phyloP scores from a whole-genome alignment of 2,888 invertebrate species.

The Acleris cristana region DNA sequence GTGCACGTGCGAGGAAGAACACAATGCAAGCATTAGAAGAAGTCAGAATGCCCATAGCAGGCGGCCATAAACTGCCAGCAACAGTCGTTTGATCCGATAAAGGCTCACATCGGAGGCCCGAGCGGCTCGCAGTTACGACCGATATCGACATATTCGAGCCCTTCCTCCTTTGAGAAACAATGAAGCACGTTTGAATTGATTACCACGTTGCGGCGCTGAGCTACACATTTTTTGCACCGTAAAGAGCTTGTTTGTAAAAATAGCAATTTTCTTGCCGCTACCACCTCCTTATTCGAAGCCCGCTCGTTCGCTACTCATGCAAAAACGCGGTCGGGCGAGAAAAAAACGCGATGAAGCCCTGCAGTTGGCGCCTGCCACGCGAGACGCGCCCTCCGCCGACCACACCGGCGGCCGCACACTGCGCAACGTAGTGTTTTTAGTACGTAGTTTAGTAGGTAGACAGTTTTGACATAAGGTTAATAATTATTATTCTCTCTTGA shows the following conservation, averaged over 20 bases:
- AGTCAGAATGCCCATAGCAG: constrained; percentile 61
- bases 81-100: constrained; percentile 68
- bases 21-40: constrained; percentile 60
- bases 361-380: constrained; percentile 60
- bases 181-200: constrained; percentile 69
- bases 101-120: constrained; percentile 56
- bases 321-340: constrained; percentile 56
- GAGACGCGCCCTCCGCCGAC: constrained; percentile 53
- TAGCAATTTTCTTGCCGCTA: constrained; percentile 68
- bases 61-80: constrained; percentile 62
- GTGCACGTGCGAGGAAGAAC: constrained; percentile 47
- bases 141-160: constrained; percentile 62
- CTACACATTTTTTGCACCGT: constrained; percentile 62
- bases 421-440: constrained; percentile 45
- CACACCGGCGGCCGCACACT: constrained; percentile 47
- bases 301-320: constrained; percentile 59
- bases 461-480: constrained; percentile 14
- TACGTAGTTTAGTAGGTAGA: constrained; percentile 19
- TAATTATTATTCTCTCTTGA: not conserved
- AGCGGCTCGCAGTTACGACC: constrained; percentile 53
- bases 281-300: constrained; percentile 61
- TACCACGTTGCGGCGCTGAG: constrained; percentile 60
- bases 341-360: constrained; percentile 55
- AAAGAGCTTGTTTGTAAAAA: constrained; percentile 71
- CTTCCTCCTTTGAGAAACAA: constrained; percentile 66